Evolutionary conservation across 1,140 invertebrate genomes (phyloP), one percentile per base, ranked within the genome.

Genomic region (Helicoverpa armigera): DNA sequence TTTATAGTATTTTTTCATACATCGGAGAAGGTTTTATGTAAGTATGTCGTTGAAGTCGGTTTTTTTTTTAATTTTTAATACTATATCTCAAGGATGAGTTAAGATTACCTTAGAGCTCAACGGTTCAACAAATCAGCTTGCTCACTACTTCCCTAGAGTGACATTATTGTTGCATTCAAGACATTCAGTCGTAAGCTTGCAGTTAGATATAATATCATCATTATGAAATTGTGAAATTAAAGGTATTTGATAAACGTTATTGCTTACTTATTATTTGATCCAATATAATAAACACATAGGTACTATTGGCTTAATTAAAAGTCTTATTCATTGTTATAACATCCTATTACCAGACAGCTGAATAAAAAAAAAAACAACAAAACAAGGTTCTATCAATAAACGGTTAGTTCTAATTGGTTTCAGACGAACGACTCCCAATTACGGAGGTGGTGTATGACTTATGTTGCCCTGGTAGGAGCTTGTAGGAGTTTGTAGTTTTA

Each of bases 341-440:
- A 4, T 43, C 31, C 14, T 48, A 43, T 69, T 69, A 69, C 35
- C n/a, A 12, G 14, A 16, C 12, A 31, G 23, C 4, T 54, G 16
- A 72, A 72, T 53, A 67, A 69, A 70, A 70, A 70, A 23, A 70
- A 50, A n/a, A n/a, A 50, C 3, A 35, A 43, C 9, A 43, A 9
- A 72, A 29, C 50, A 54, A 43, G 51, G 50, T 14, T 18, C 56
- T 61, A 61, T 60, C 65, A 54, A 72, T 72, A 79, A 79, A 79
- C 60, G 51, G 65, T 56, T 18, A 48, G 53, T 60, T 56, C 77
- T 79, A 79, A 79, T 79, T 79, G 77, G 65, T 72, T 79, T 70
- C 54, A 31, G 67, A 72, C 48, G 16, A 13, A 72, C 31, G 54
- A 50, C 65, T 79, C 29, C 35, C 77, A 70, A 79, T 79, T 61